Conservation (phyloP, 2,113 vertebrate species). For the Grantiella picta region DNA sequence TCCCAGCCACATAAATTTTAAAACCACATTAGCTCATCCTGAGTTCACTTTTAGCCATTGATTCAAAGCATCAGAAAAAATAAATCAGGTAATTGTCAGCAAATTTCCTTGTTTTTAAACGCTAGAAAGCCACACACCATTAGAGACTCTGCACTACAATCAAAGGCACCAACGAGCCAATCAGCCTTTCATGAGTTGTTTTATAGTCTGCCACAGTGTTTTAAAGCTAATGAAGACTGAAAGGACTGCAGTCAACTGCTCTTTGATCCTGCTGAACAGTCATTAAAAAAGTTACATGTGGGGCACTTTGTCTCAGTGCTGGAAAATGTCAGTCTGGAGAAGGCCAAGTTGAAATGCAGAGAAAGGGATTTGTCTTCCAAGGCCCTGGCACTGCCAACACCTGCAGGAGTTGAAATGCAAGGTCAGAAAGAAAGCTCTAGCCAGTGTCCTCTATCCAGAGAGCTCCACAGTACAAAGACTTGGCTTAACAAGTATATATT, state of each 20-base stretch:
- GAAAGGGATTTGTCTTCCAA: neutral
- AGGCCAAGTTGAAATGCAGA: neutral
- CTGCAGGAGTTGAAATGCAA: neutral
- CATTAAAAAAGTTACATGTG: neutral
- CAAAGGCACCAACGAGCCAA: neutral
- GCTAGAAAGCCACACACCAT: neutral
- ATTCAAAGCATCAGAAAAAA: neutral
- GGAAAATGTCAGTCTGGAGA: neutral
- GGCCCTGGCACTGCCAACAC: neutral
- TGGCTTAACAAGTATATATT: neutral
- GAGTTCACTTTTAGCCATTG: neutral
- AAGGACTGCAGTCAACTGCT: neutral
- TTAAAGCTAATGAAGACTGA: neutral
- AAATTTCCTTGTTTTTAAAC: neutral
- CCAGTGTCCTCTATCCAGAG: neutral
- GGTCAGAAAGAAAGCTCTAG: neutral
- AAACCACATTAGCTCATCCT: neutral
- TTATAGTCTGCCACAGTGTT: neutral
- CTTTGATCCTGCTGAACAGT: neutral
- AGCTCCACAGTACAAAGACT: neutral
- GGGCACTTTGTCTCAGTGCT: neutral
- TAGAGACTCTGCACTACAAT: neutral
- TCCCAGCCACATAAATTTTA: neutral
- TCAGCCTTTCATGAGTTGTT: neutral
- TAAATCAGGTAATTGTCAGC: neutral